phyloP scores from a whole-genome alignment of 2,113 vertebrate species.

The Murina feae region DNA sequence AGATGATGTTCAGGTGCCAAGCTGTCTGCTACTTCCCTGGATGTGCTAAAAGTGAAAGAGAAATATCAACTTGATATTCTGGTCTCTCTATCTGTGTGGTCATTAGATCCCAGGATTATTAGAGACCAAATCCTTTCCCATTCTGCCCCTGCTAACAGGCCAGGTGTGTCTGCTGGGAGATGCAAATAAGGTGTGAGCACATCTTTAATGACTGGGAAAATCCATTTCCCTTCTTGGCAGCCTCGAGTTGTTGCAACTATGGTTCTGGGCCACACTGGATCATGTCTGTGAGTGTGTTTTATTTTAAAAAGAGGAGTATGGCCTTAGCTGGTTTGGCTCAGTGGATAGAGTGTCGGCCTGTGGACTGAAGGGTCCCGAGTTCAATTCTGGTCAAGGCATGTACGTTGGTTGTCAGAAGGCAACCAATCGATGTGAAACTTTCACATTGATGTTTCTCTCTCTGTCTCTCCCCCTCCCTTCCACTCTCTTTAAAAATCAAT shows the following conservation, averaged over 20 bases:
- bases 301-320: not conserved
- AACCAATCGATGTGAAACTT: too few species aligned
- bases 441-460: too few species aligned
- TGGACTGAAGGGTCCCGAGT: too few species aligned
- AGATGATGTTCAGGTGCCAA: not conserved
- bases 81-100: not conserved
- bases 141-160: not conserved
- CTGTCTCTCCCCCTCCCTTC: too few species aligned
- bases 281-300: not conserved
- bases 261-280: not conserved
- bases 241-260: not conserved
- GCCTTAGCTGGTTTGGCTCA: too few species aligned
- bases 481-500: too few species aligned
- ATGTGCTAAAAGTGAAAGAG: not conserved
- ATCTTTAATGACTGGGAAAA: constrained; percentile 30
- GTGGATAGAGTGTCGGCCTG: too few species aligned
- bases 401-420: too few species aligned
- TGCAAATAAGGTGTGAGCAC: not conserved
- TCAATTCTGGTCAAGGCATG: too few species aligned
- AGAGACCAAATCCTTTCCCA: not conserved
- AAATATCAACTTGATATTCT: not conserved
- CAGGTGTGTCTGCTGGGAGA: not conserved
- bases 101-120: not conserved
- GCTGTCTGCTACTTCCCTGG: not conserved
- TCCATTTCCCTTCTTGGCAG: constrained; percentile 19